Conservation (phyloP, 2,797 vertebrate genomes). For the Eptatretus atami region DNA sequence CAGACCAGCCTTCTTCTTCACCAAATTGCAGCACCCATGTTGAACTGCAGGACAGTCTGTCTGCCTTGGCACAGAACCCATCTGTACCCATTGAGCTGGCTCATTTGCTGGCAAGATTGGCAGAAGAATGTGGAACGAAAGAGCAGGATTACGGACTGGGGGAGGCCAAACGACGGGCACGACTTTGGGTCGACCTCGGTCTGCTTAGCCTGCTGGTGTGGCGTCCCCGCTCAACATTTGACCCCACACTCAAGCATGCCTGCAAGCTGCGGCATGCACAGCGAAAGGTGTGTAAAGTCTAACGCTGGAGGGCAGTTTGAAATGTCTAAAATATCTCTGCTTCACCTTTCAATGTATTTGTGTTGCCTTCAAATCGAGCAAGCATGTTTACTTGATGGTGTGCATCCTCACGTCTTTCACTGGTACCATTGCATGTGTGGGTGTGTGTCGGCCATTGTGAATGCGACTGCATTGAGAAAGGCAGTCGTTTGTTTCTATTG, state of each 20-base stretch:
- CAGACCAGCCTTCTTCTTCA: too few relatives aligned
- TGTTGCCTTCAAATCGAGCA: too few relatives aligned
- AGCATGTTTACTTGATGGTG: too few relatives aligned
- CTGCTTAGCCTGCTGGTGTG: constrained; percentile 59
- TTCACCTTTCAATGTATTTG: background rate
- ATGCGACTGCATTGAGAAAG: too few relatives aligned
- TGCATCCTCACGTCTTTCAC: too few relatives aligned
- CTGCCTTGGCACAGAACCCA: too few relatives aligned
- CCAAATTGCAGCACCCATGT: too few relatives aligned
- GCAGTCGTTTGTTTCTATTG: too few relatives aligned
- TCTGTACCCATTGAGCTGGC: background rate
- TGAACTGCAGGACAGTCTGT: too few relatives aligned
- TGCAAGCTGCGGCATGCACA: constrained; percentile 56
- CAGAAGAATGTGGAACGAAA: constrained; percentile 9
- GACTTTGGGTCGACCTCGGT: constrained; percentile 68
- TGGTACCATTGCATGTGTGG: too few relatives aligned
- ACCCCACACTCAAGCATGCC: constrained; percentile 59
- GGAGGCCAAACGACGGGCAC: constrained; percentile 25
- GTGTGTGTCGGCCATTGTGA: too few relatives aligned
- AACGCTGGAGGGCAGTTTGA: constrained; percentile 6
- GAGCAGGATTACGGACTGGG: constrained; percentile 14
- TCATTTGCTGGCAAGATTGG: background rate
- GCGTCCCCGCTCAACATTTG: constrained; percentile 60
- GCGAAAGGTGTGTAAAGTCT: constrained; percentile 35
- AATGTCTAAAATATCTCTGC: background rate